A percentile compares a stretch with the other conserved stretches of the same genome.
Evolutionary conservation across 2,113 vertebrate genomes (phyloP).

Genomic region (Coreoperca whiteheadi): DNA sequence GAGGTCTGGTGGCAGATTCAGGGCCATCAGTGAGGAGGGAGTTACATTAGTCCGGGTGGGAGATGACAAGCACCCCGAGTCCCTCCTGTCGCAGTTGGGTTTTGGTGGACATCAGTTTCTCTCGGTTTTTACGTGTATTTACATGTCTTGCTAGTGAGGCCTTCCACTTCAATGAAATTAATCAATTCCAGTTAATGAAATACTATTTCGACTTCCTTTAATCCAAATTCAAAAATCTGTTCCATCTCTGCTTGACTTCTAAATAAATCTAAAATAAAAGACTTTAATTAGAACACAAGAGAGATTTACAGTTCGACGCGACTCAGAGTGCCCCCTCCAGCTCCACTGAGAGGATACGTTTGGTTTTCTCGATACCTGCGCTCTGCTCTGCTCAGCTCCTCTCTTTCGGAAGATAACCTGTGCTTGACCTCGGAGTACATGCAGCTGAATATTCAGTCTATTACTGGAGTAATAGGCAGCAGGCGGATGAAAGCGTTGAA

Average conservation of each 20-base stretch:
- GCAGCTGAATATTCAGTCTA: slow-evolving; percentile 52
- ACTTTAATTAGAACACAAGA: neutral
- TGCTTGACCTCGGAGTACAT: slow-evolving; percentile 6
- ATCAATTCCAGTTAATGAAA: neutral
- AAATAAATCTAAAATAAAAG: neutral
- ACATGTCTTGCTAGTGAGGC: too few species aligned
- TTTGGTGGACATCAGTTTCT: too few species aligned
- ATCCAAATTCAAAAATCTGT: neutral
- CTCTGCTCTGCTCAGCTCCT: slow-evolving; percentile 12
- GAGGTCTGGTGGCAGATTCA: too few species aligned
- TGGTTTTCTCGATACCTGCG: neutral
- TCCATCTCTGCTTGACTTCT: neutral
- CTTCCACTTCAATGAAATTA: neutral
- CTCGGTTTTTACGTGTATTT: too few species aligned
- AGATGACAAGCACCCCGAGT: too few species aligned
- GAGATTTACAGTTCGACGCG: neutral
- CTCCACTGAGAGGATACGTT: neutral
- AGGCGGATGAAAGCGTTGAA: slow-evolving; percentile 33
- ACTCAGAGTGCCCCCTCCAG: neutral
- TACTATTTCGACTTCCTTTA: neutral
- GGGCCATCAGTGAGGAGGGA: too few species aligned
- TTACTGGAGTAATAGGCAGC: slow-evolving; percentile 60
- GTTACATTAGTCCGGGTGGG: too few species aligned
- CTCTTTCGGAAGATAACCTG: slow-evolving; percentile 28
- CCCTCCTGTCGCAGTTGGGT: too few species aligned